Conservation (phyloP, 2,113 vertebrate species). For the Callipepla squamata region DNA sequence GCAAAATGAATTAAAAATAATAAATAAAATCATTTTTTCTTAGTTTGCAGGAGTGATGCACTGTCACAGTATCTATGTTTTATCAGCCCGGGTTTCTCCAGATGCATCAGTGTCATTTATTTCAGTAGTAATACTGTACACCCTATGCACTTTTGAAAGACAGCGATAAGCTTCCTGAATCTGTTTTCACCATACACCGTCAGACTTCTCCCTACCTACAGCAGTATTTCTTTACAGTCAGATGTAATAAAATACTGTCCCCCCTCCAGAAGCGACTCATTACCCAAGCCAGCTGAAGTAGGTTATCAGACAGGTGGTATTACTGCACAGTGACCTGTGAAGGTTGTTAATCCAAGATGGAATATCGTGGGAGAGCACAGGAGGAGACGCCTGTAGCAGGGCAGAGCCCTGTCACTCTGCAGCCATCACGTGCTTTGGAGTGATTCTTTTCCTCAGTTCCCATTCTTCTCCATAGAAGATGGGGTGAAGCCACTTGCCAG, state of each 20-base stretch:
- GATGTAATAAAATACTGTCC: constrained; percentile 29
- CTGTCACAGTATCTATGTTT: neutral
- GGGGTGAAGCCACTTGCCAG: neutral
- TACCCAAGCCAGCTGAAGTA: constrained; percentile 18
- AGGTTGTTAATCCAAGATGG: constrained; percentile 18
- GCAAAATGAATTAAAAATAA: neutral
- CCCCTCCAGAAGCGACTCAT: constrained; percentile 26
- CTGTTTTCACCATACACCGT: neutral
- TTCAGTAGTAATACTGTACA: neutral
- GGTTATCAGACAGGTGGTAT: neutral
- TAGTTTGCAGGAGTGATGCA: neutral
- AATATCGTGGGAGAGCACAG: neutral
- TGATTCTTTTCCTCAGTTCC: neutral
- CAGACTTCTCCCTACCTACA: neutral
- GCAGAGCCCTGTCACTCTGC: neutral
- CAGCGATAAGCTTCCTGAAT: neutral
- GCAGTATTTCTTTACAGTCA: constrained; percentile 24
- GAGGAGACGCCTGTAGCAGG: neutral
- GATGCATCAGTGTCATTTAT: neutral
- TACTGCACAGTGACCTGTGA: constrained; percentile 64
- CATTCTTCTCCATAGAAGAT: neutral
- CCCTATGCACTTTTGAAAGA: neutral
- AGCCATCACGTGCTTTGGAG: neutral
- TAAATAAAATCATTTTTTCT: neutral
- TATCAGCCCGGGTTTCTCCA: neutral